phyloP scores from a whole-genome alignment of 2,797 vertebrate genomes.

The Channa striata region DNA sequence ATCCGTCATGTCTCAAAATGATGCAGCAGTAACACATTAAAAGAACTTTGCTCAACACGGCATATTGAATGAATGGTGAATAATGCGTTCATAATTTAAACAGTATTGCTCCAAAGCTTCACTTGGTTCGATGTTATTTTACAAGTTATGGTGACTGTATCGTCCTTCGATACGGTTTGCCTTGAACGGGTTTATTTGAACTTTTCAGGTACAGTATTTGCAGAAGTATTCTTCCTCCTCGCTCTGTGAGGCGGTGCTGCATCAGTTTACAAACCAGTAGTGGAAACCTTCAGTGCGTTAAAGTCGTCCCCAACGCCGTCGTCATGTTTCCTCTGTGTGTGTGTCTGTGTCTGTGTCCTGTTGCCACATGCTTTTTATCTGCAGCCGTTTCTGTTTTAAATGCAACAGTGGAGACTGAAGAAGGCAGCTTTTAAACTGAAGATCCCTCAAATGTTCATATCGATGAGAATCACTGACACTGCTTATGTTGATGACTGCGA shows the following conservation, averaged over 20 bases:
- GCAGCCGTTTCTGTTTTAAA: conserved; percentile 3
- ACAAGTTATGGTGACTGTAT: conserved; percentile 64
- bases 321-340: conserved; percentile 12
- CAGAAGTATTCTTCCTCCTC: conserved; percentile 32
- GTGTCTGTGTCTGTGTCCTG: too few relatives aligned
- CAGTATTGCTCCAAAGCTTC: conserved; percentile 21
- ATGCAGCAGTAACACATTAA: conserved; percentile 25
- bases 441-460: conserved; percentile 29
- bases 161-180: conserved; percentile 46
- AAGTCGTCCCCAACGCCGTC: not conserved
- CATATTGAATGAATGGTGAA: conserved; percentile 25
- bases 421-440: conserved; percentile 40
- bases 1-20: conserved; percentile 6
- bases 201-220: conserved; percentile 47
- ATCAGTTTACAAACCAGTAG: conserved; percentile 37
- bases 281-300: conserved; percentile 50
- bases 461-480: conserved; percentile 38
- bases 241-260: conserved; percentile 16
- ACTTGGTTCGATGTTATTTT: conserved; percentile 38
- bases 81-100: conserved; percentile 18
- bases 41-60: not conserved
- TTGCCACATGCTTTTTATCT: not conserved
- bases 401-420: conserved; percentile 28
- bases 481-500: conserved; percentile 58
- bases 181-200: conserved; percentile 57